Evolutionary conservation across 2,888 invertebrate species (phyloP).

Genomic region (Fragum sueziense): DNA sequence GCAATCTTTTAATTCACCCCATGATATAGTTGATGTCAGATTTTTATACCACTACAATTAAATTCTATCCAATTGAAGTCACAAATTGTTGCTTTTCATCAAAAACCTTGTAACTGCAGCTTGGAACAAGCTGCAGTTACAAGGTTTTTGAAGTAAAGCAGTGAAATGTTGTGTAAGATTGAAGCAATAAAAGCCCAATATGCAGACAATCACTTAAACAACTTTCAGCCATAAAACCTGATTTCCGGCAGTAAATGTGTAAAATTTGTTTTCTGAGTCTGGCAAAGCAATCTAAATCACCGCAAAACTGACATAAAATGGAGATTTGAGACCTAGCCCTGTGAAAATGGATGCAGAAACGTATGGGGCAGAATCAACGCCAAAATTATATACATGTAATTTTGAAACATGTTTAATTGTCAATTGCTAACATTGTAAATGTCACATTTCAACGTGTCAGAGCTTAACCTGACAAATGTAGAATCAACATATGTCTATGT

Average conservation of each 20-base stretch:
- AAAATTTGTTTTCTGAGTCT: not conserved
- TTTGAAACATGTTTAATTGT: too few species aligned
- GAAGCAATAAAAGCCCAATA: not conserved
- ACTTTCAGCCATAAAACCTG: slow-evolving; percentile 18
- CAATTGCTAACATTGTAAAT: too few species aligned
- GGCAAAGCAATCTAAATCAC: slow-evolving; percentile 12
- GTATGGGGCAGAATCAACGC: too few species aligned
- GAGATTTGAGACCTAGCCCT: slow-evolving; percentile 1
- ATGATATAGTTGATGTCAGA: not conserved
- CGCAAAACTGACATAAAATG: slow-evolving; percentile 13
- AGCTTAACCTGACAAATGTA: too few species aligned
- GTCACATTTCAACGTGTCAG: too few species aligned
- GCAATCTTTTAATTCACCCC: not conserved
- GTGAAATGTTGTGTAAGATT: not conserved
- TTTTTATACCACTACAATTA: not conserved
- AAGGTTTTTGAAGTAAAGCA: too few species aligned
- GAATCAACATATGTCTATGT: too few species aligned
- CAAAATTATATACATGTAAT: too few species aligned
- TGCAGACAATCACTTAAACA: slow-evolving; percentile 12
- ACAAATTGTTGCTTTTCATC: too few species aligned
- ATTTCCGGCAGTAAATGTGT: slow-evolving; percentile 11
- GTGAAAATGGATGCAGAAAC: slow-evolving; percentile 8
- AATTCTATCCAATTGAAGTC: not conserved
- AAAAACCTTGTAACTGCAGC: too few species aligned
- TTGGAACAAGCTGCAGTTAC: too few species aligned